These are phyloP conservation scores for Heliconius charithonia DNA, from an alignment of 2,888 invertebrate genomes.

Conservation along the genomic window DNA sequence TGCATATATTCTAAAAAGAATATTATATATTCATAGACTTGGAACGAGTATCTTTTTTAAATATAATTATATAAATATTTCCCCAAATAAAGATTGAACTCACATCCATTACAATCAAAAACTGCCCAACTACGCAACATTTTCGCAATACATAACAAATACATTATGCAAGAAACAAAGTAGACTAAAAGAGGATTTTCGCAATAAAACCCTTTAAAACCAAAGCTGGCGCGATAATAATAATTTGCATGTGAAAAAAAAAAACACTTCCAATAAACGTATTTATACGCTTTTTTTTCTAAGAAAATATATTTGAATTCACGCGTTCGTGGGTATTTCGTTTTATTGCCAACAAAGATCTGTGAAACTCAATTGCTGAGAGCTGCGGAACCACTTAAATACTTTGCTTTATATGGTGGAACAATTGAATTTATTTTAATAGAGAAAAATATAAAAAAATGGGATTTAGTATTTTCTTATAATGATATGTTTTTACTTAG, in stretches of 20 bases:
- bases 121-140: neutral
- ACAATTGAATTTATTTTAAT: slow-evolving; percentile 18
- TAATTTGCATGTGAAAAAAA: slow-evolving; percentile 53
- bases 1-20: too few relatives aligned
- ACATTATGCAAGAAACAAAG: slow-evolving; percentile 20
- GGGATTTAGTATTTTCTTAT: neutral
- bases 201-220: slow-evolving; percentile 51
- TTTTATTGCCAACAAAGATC: slow-evolving; percentile 41
- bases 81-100: neutral
- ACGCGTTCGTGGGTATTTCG: slow-evolving; percentile 42
- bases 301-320: slow-evolving; percentile 38
- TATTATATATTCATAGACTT: too few relatives aligned
- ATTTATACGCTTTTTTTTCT: slow-evolving; percentile 48
- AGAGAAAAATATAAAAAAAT: neutral
- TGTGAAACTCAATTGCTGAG: slow-evolving; percentile 42
- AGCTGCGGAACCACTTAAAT: slow-evolving; percentile 24
- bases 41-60: too few relatives aligned
- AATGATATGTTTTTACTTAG: neutral
- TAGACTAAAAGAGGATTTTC: slow-evolving; percentile 39
- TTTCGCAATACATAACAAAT: neutral
- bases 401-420: slow-evolving; percentile 25
- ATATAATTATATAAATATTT: neutral
- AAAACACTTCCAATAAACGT: slow-evolving; percentile 47
- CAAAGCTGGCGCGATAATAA: slow-evolving; percentile 50
- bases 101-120: neutral